phyloP scores from a whole-genome alignment of 2,888 invertebrate genomes.

The Standfussiana lucernea region DNA sequence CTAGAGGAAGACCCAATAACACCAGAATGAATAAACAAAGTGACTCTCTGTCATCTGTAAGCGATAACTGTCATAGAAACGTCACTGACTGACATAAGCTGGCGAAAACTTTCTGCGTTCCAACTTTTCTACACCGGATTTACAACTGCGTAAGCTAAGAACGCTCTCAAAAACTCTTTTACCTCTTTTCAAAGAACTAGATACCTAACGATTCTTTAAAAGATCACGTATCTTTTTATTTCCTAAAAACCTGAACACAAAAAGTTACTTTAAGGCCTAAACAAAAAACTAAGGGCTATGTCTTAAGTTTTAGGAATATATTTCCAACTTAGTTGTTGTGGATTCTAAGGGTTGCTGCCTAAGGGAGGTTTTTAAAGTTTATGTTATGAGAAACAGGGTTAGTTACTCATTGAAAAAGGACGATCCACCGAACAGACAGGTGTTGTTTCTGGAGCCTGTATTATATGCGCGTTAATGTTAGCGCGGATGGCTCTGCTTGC shows the following conservation, averaged over 20 bases:
- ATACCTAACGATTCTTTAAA: not conserved
- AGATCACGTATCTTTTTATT: slow-evolving; percentile 32
- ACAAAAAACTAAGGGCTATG: slow-evolving; percentile 36
- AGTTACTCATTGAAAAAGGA: no score
- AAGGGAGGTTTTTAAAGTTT: not conserved
- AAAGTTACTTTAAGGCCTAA: slow-evolving; percentile 19
- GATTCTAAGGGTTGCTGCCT: not conserved
- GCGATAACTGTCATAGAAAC: no score
- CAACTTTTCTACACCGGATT: not conserved
- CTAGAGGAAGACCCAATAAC: no score
- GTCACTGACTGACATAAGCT: no score
- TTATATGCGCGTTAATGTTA: no score
- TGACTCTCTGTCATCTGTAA: no score
- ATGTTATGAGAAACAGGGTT: no score
- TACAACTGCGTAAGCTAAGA: not conserved
- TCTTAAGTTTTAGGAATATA: slow-evolving; percentile 35
- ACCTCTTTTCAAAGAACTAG: not conserved
- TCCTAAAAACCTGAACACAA: slow-evolving; percentile 20
- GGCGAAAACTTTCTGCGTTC: not conserved
- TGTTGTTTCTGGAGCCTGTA: no score
- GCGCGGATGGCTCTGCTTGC: no score
- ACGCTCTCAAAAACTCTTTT: not conserved
- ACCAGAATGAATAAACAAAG: no score
- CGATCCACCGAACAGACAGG: no score
- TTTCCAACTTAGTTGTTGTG: slow-evolving; percentile 30